Evolutionary conservation across 2,888 invertebrate genomes (phyloP), one percentile per base, ranked within the genome.

Genomic region (Allacma fusca): DNA sequence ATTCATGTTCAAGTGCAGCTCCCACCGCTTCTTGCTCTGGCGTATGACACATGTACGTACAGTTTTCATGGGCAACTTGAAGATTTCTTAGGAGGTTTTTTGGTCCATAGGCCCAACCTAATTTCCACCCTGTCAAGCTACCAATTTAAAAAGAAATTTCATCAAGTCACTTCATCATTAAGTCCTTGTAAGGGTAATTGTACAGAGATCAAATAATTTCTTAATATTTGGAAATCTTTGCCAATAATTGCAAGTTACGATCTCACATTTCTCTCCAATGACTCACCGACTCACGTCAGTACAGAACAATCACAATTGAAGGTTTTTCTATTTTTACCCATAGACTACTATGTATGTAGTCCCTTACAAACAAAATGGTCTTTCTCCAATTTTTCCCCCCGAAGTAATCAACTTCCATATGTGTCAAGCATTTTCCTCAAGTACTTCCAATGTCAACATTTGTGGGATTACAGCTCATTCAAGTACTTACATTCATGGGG

Each of bases 21-120:
- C 97, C 97, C 1, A 97, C 90, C 0, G 98, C 98, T 89, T 98
- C 98, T 92, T 95, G 97, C 29, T 94, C 87, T 0, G 96, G 95
- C 0, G 98, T 98, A 19, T 91, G 89, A 86, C 95, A 95, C 0
- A 96, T 96, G 86, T 97, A 98, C 29, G 88, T 86, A 83, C 87
- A 88, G 85, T 91, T 90, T 84, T 90, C 90, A 84, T 90, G 90
- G 43, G 90, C 86, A 21, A 84, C 85, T 80, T 88, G 87, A 62
- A 89, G 82, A 59, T 88, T 87, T 29, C 84, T 84, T 40, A 90
- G 85, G 0, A 91, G 85, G 65, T 87, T 77, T n/a, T 86, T 85
- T 0, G 90, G 90, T 0, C 88, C 90, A 70, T 90, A 87, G 1
- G 88, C 87, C 90, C 90, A 91, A 71, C 91, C 91, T 4, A 88